Evolutionary conservation across 2,113 vertebrate genomes (phyloP), one percentile per base, ranked within the genome.

Genomic region (Chionomys nivalis): DNA sequence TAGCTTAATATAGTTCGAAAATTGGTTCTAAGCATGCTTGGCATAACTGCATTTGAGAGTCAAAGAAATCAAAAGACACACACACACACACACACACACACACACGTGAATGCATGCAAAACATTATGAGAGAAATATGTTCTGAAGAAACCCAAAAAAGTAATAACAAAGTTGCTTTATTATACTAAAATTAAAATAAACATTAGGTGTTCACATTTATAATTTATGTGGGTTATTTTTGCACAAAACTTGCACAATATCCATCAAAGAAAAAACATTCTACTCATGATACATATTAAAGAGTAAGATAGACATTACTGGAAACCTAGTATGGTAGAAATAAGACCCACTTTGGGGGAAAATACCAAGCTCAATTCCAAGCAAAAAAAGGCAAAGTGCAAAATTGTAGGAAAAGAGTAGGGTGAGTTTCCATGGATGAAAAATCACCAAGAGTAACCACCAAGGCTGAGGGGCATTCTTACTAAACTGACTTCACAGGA

Each of bases 141-240:
- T 76, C 14, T 7, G 52, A 65, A 49, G 23, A 65, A 92, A 73
- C 1, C 2, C 31, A 10, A 78, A 39, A 31, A 70, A 93, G 19
- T 9, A 55, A 49, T 76, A 75, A n/a, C 44, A 82, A 97, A 70
- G 5, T 91, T 6, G 42, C 82, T 81, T 77, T 44, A 63, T 73
- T 87, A 44, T 78, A 61, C 91, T n/a, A 82, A 93, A 55, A 3
- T 91, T 44, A 91, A 94, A 77, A 52, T 8, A 79, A 97, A 87
- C n/a, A 61, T 61, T 36, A 19, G 5, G 1, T 91, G 31, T 12
- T 76, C 73, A 63, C 28, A 94, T 77, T 42, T 93, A 36, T 1
- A 65, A 63, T 33, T 79, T 3, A 83, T 61, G 16, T 86, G 33
- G 14, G 14, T 17, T 70, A 3, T 79, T 36, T 36, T 63, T 28